A percentile compares a stretch with the other conserved stretches of the same genome.
Evolutionary conservation across 2,888 invertebrate species (phyloP).

Genomic region (Clepsis dumicolana): DNA sequence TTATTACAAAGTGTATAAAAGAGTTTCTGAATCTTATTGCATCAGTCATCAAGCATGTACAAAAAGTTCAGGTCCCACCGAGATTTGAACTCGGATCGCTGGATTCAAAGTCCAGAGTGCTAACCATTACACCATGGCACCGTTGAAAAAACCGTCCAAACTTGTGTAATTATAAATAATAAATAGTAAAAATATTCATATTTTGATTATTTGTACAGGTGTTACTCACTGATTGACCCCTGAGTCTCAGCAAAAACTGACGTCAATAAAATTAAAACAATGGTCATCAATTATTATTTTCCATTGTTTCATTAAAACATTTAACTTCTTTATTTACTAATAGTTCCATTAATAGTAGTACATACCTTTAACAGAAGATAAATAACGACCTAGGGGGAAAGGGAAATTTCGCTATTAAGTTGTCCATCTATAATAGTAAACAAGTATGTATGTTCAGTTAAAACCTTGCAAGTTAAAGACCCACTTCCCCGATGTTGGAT

Average conservation of each 20-base stretch:
- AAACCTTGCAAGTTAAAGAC: too few relatives aligned
- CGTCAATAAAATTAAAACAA: neutral
- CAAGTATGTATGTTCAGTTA: too few relatives aligned
- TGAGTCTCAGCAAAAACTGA: neutral
- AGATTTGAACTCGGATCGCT: constrained; percentile 93
- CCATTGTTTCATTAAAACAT: neutral
- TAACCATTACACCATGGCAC: constrained; percentile 90
- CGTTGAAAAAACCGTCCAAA: constrained; percentile 45
- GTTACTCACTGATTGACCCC: neutral
- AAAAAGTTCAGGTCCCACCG: constrained; percentile 87
- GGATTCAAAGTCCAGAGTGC: constrained; percentile 91
- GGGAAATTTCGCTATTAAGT: too few relatives aligned
- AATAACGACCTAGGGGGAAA: too few relatives aligned
- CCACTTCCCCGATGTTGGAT: too few relatives aligned
- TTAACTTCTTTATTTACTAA: too few relatives aligned
- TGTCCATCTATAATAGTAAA: too few relatives aligned
- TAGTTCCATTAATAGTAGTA: too few relatives aligned
- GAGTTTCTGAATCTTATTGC: too few relatives aligned
- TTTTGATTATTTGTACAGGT: neutral
- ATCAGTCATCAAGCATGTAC: neutral
- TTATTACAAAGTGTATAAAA: too few relatives aligned
- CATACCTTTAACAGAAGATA: too few relatives aligned
- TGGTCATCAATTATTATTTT: neutral
- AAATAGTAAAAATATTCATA: neutral
- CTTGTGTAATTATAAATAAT: too few relatives aligned